Conservation (phyloP, 2,113 vertebrate species). For the Theristicus caerulescens region DNA sequence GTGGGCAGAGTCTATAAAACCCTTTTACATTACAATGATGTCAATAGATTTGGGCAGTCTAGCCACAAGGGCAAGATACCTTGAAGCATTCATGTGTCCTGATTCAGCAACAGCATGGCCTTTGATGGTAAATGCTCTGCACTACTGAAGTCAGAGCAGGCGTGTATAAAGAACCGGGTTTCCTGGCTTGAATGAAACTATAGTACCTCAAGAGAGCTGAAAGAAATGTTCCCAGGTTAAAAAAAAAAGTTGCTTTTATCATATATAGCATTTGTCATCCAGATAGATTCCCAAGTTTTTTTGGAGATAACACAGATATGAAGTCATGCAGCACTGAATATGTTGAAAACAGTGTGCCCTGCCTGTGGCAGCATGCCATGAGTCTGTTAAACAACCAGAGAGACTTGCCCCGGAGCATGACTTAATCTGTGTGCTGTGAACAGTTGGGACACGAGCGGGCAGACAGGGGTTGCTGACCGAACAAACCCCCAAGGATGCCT, state of each 20-base stretch:
- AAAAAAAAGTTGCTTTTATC: not conserved
- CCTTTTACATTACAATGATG: not conserved
- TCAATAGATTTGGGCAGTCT: not conserved
- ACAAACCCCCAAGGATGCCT: not conserved
- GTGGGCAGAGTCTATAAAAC: not conserved
- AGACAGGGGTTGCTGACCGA: not conserved
- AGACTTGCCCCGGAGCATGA: not conserved
- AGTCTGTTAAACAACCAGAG: not conserved
- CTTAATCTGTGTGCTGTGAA: not conserved
- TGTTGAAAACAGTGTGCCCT: not conserved
- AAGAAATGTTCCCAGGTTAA: not conserved
- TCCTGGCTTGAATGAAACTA: not conserved
- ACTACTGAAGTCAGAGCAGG: not conserved
- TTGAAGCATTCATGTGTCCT: not conserved
- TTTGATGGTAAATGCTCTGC: not conserved
- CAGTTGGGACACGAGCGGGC: accelerated
- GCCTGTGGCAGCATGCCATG: not conserved
- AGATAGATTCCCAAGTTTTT: not conserved
- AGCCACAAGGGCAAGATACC: not conserved
- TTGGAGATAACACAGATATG: not conserved
- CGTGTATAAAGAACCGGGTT: not conserved
- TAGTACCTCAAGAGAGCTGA: not conserved
- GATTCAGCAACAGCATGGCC: not conserved
- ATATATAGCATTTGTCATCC: not conserved
- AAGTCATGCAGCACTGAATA: not conserved